phyloP scores from a whole-genome alignment of 2,113 vertebrate genomes.

The Eulemur macaco region DNA sequence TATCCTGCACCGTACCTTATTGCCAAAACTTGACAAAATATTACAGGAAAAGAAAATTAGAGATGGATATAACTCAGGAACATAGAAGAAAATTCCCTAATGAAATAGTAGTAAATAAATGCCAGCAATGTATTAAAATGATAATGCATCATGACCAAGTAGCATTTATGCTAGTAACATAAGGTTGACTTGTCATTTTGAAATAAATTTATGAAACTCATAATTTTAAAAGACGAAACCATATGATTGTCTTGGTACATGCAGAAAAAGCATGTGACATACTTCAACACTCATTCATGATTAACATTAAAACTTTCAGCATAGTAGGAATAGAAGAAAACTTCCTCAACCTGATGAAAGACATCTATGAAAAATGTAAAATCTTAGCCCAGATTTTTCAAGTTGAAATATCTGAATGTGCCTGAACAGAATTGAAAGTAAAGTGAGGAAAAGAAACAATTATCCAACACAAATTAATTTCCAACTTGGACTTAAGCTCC shows the following conservation, averaged over 20 bases:
- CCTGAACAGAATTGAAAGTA: neutral
- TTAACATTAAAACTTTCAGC: neutral
- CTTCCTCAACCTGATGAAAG: neutral
- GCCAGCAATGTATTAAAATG: neutral
- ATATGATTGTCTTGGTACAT: neutral
- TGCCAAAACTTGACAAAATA: neutral
- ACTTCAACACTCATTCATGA: neutral
- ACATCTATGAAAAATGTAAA: neutral
- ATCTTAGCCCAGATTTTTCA: neutral
- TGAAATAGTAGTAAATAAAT: neutral
- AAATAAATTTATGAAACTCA: neutral
- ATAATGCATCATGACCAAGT: neutral
- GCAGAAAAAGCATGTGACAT: neutral
- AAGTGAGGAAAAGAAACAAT: neutral
- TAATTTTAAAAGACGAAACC: neutral
- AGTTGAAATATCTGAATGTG: neutral
- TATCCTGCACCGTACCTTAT: neutral
- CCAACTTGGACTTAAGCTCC: neutral
- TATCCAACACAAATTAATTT: neutral
- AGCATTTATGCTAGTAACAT: neutral
- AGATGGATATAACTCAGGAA: neutral
- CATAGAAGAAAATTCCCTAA: neutral
- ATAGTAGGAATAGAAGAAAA: neutral
- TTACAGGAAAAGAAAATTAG: neutral
- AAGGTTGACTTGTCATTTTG: neutral